phyloP scores from a whole-genome alignment of 2,888 invertebrate species.

The Abrostola tripartita region DNA sequence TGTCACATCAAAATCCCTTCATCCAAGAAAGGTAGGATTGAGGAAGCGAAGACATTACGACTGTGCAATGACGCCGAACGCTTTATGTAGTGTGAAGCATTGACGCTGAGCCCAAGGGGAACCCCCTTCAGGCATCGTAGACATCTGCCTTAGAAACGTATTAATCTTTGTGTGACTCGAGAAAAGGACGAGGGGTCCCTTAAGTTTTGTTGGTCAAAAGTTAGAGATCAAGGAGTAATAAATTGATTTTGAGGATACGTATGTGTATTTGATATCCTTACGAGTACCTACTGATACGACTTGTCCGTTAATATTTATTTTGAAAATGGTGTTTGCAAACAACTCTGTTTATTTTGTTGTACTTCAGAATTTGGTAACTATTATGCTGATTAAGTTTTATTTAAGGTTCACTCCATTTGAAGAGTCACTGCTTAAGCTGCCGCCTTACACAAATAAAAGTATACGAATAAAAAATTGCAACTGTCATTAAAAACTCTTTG shows the following conservation, averaged over 20 bases:
- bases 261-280: neutral
- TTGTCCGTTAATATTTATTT: neutral
- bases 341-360: no score
- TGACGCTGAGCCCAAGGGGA: slow-evolving; percentile 66
- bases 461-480: no score
- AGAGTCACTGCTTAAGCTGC: no score
- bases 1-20: slow-evolving; percentile 57
- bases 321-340: neutral
- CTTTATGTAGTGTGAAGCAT: slow-evolving; percentile 85
- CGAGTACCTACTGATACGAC: neutral
- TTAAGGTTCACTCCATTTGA: no score
- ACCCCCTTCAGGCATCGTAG: slow-evolving; percentile 65
- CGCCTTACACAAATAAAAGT: no score
- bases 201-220: slow-evolving; percentile 52
- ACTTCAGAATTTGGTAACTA: no score
- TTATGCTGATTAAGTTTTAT: no score
- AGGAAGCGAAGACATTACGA: slow-evolving; percentile 65
- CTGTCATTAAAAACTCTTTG: neutral
- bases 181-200: slow-evolving; percentile 49
- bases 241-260: slow-evolving; percentile 23
- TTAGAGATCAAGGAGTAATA: slow-evolving; percentile 43
- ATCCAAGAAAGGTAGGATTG: slow-evolving; percentile 55
- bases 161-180: slow-evolving; percentile 46
- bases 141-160: slow-evolving; percentile 61
- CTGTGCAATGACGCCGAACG: slow-evolving; percentile 78